Conservation (phyloP, 1,140 invertebrate genomes). For the Thaumatotibia leucotreta region DNA sequence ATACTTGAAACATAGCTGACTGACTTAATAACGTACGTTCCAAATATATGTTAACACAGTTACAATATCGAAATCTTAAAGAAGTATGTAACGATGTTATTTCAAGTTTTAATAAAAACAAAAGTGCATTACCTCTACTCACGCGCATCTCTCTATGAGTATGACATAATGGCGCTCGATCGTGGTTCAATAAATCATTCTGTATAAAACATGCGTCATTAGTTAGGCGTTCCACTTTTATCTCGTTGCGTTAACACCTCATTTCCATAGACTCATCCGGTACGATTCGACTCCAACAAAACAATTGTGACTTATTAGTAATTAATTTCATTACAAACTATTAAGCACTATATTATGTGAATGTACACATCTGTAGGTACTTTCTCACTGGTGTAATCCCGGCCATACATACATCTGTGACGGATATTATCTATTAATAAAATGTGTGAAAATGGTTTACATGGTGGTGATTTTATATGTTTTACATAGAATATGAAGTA, state of each 20-base stretch:
- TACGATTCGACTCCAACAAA: background rate
- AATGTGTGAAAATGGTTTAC: too few species aligned
- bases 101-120: background rate
- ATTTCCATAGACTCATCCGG: background rate
- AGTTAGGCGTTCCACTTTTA: constrained; percentile 11
- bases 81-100: background rate
- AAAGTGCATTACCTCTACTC: background rate
- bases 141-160: background rate
- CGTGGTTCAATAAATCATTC: constrained; percentile 6
- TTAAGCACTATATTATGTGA: too few species aligned
- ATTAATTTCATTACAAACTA: too few species aligned
- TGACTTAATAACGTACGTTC: background rate
- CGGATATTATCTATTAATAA: too few species aligned
- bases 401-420: too few species aligned
- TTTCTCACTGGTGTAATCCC: too few species aligned
- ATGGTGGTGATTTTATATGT: too few species aligned
- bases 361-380: too few species aligned
- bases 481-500: too few species aligned
- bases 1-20: too few species aligned
- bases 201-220: background rate
- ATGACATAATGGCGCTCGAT: background rate
- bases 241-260: background rate
- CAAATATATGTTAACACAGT: background rate
- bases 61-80: background rate
- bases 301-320: too few species aligned